These are phyloP conservation scores for Larimichthys crocea DNA, from an alignment of 2,113 vertebrate genomes.

Conservation along the genomic window DNA sequence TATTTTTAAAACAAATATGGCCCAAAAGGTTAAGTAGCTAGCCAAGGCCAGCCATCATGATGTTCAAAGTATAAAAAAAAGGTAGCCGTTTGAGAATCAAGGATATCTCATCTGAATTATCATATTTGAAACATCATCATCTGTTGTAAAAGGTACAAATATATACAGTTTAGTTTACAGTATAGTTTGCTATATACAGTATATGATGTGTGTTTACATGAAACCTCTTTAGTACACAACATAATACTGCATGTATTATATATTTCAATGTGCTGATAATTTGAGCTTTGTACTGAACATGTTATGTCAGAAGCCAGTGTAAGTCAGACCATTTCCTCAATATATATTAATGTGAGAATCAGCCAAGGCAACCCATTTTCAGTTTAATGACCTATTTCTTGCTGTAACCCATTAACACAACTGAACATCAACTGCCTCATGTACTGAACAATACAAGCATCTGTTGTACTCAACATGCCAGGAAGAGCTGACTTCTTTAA, in stretches of 20 bases:
- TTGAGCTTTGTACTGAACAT: neutral
- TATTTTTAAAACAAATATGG: neutral
- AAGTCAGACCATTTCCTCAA: constrained; percentile 8
- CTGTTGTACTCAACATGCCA: neutral
- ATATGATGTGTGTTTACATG: neutral
- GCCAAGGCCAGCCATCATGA: neutral
- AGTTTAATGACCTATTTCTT: constrained; percentile 34
- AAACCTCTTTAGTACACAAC: neutral
- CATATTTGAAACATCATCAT: neutral
- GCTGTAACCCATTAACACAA: constrained; percentile 42
- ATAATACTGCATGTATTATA: neutral
- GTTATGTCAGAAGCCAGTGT: neutral
- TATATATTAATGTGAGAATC: constrained; percentile 12
- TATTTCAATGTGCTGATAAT: neutral
- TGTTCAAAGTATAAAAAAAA: neutral
- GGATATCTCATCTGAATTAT: too few relatives aligned
- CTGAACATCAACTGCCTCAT: constrained; percentile 12
- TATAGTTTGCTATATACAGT: neutral
- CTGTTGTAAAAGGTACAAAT: neutral
- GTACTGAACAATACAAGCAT: constrained; percentile 27
- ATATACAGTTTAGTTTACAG: neutral
- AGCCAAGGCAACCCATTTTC: constrained; percentile 22
- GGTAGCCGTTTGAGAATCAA: neutral
- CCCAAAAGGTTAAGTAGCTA: neutral
- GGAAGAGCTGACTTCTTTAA: neutral